Evolutionary conservation across 2,113 vertebrate species (phyloP).

Genomic region (Hypanus sabinus): DNA sequence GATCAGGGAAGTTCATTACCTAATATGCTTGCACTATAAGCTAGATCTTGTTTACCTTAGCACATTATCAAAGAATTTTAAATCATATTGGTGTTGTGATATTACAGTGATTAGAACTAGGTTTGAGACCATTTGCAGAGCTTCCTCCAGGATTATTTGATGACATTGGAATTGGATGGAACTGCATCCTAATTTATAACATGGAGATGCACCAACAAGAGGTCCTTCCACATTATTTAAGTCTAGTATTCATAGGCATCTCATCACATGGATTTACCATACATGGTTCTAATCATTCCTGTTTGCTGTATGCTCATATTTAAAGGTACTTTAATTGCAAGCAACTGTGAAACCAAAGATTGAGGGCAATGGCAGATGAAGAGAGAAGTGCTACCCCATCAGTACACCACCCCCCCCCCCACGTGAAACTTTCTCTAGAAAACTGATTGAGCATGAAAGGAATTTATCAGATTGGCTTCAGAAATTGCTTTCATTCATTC

Average conservation of each 20-base stretch:
- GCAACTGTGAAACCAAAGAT: neutral
- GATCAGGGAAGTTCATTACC: neutral
- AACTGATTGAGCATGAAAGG: neutral
- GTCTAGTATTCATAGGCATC: too few relatives aligned
- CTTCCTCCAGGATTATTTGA: neutral
- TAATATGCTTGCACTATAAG: neutral
- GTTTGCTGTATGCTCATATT: neutral
- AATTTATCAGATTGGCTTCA: neutral
- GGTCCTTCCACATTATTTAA: neutral
- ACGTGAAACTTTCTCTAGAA: neutral
- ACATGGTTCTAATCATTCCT: too few relatives aligned
- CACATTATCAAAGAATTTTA: neutral
- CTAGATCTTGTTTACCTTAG: neutral
- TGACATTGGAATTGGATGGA: neutral
- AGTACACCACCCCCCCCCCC: too few relatives aligned
- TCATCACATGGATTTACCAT: too few relatives aligned
- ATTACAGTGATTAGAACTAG: neutral
- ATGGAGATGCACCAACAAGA: neutral
- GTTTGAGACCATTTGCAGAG: neutral
- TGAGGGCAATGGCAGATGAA: neutral
- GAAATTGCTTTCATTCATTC: neutral
- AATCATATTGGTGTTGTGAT: neutral
- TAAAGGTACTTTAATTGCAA: neutral
- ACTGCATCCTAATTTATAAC: neutral
- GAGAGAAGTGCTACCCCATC: neutral